These are phyloP conservation scores for Gonocerus acuteangulatus DNA, from an alignment of 2,888 invertebrate species.

Conservation along the genomic window DNA sequence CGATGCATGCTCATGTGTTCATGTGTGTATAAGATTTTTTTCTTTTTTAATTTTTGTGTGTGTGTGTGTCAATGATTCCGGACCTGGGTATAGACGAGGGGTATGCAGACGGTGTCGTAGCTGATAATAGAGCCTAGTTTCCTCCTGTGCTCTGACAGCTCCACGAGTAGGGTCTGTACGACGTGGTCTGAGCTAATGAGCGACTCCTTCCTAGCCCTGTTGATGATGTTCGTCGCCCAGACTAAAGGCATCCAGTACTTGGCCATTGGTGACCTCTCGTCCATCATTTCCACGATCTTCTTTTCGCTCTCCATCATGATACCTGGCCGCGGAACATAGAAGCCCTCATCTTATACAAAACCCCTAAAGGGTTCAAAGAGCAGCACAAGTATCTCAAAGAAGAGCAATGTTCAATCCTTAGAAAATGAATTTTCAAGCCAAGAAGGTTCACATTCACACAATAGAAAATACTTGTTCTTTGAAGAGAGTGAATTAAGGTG, in stretches of 20 bases:
- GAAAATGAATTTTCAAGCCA: too few relatives aligned
- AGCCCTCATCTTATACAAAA: not conserved
- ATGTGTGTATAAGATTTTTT: too few relatives aligned
- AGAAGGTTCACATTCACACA: too few relatives aligned
- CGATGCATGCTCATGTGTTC: too few relatives aligned
- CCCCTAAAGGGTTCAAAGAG: too few relatives aligned
- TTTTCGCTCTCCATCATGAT: constrained; percentile 85
- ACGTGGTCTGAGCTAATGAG: constrained; percentile 84
- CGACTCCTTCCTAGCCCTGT: constrained; percentile 75
- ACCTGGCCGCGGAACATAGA: constrained; percentile 47
- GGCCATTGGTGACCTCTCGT: constrained; percentile 78
- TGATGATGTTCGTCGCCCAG: constrained; percentile 88
- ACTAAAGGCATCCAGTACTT: constrained; percentile 91
- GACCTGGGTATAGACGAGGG: constrained; percentile 87
- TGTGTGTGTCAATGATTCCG: too few relatives aligned
- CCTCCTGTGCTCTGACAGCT: constrained; percentile 79
- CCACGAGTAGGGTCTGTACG: constrained; percentile 80
- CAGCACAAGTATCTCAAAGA: too few relatives aligned
- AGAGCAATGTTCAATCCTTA: too few relatives aligned
- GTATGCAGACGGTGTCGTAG: constrained; percentile 86
- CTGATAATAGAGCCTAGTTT: constrained; percentile 77
- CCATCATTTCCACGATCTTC: constrained; percentile 85
- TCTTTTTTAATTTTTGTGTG: too few relatives aligned
- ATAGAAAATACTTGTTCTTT: too few relatives aligned
- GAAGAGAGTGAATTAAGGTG: too few relatives aligned